phyloP scores from a whole-genome alignment of 2,888 invertebrate species.

The Campopleginae sp. region DNA sequence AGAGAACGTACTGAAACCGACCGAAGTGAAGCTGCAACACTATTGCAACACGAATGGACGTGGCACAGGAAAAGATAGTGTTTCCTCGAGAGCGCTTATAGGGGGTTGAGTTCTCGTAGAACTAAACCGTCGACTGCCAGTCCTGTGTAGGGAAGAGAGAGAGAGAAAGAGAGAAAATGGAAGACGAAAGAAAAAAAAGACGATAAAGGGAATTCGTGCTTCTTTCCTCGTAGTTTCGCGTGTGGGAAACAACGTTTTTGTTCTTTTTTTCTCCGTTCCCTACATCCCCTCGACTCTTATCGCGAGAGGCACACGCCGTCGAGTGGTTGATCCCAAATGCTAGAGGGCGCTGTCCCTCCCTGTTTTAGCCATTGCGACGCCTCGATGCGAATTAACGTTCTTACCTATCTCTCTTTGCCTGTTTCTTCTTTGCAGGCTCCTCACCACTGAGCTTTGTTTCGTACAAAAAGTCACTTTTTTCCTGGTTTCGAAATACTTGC shows the following conservation, averaged over 20 bases:
- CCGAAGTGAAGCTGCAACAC: conserved; percentile 51
- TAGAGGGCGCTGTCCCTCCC: conserved; percentile 20
- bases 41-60: conserved; percentile 30
- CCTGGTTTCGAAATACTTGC: neutral
- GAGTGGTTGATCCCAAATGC: conserved; percentile 59
- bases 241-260: conserved; percentile 41
- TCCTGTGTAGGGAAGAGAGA: conserved; percentile 39
- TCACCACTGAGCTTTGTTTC: conserved; percentile 30
- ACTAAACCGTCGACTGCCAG: conserved; percentile 45
- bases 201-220: conserved; percentile 61
- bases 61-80: conserved; percentile 45
- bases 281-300: conserved; percentile 54
- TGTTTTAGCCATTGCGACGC: conserved; percentile 28
- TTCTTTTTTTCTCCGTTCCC: conserved; percentile 17
- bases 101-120: conserved; percentile 50
- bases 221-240: conserved; percentile 30
- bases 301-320: conserved; percentile 59
- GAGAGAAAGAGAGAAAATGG: neutral
- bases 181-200: conserved; percentile 68
- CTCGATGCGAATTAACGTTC: conserved; percentile 59
- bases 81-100: conserved; percentile 14
- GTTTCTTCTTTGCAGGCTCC: conserved; percentile 33
- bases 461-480: conserved; percentile 7
- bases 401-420: conserved; percentile 9
- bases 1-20: conserved; percentile 17